phyloP scores from a whole-genome alignment of 1,140 invertebrate genomes.

The Leptoteleia sp. region DNA sequence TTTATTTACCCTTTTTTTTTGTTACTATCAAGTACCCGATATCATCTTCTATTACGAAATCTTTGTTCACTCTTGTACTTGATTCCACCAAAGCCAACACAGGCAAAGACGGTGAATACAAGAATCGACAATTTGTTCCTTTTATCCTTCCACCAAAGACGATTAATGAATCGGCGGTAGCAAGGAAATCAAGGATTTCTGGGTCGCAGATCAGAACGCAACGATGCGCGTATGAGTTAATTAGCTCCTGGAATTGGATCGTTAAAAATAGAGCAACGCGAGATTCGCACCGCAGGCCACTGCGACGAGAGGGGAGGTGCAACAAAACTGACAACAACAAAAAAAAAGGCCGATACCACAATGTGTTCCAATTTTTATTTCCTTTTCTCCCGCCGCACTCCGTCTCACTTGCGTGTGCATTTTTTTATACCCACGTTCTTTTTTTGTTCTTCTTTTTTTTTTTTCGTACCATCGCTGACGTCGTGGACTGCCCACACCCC shows the following conservation, averaged over 20 bases:
- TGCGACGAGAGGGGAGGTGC: slow-evolving; percentile 34
- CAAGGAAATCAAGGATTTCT: slow-evolving; percentile 59
- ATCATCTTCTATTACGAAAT: slow-evolving; percentile 30
- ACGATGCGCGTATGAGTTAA: slow-evolving; percentile 57
- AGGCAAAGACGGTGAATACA: background rate
- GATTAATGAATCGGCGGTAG: slow-evolving; percentile 44
- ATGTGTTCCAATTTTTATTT: slow-evolving; percentile 73
- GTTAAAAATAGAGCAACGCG: slow-evolving; percentile 65
- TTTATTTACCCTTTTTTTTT: slow-evolving; percentile 15
- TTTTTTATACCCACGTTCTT: slow-evolving; percentile 33
- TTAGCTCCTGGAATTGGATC: slow-evolving; percentile 68
- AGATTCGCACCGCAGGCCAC: slow-evolving; percentile 70
- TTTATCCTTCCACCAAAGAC: slow-evolving; percentile 25
- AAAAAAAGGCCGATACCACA: slow-evolving; percentile 61
- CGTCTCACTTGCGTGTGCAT: slow-evolving; percentile 31
- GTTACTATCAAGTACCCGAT: background rate
- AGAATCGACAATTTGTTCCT: slow-evolving; percentile 13
- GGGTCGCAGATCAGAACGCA: slow-evolving; percentile 47
- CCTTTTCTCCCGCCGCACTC: slow-evolving; percentile 38
- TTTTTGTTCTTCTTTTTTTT: too few relatives aligned
- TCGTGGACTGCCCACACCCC: slow-evolving; percentile 23
- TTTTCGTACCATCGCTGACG: slow-evolving; percentile 40
- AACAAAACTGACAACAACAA: slow-evolving; percentile 1
- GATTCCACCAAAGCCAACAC: slow-evolving; percentile 11
- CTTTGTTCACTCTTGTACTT: background rate